Conservation (phyloP, 2,888 invertebrate genomes). For the Acleris sparsana region DNA sequence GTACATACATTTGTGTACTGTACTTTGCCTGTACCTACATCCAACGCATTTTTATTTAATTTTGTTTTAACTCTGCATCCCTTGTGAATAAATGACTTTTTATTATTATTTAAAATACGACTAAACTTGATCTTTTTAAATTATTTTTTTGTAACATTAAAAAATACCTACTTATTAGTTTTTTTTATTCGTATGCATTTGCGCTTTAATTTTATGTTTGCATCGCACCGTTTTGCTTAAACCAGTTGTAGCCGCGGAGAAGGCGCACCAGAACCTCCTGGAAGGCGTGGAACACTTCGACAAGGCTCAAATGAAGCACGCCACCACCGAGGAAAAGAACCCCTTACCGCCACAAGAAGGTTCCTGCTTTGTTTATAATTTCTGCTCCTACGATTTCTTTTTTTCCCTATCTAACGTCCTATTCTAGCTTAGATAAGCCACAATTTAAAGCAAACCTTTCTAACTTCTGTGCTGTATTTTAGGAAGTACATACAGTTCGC, state of each 20-base stretch:
- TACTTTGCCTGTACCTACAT: too few relatives aligned
- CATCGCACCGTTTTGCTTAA: constrained; percentile 72
- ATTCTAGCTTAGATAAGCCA: constrained; percentile 3
- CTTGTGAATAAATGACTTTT: too few relatives aligned
- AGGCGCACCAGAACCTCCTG: constrained; percentile 87
- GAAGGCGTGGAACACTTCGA: constrained; percentile 89
- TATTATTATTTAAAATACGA: too few relatives aligned
- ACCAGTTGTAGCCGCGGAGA: constrained; percentile 88
- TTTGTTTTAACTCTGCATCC: too few relatives aligned
- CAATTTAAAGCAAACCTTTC: neutral
- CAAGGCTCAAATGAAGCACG: constrained; percentile 88
- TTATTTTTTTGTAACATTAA: neutral
- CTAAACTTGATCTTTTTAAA: neutral
- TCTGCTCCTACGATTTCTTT: neutral
- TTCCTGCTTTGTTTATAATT: constrained; percentile 53
- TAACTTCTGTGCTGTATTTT: too few relatives aligned
- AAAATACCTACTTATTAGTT: constrained; percentile 4
- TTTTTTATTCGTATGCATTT: constrained; percentile 40
- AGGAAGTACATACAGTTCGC: too few relatives aligned
- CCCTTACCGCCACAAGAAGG: constrained; percentile 89
- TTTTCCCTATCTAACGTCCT: neutral
- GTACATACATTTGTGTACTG: too few relatives aligned
- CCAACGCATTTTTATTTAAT: too few relatives aligned
- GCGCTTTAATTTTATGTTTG: constrained; percentile 53
- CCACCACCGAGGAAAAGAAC: constrained; percentile 89